A percentile compares a stretch with the other conserved stretches of the same genome.
Evolutionary conservation across 1,140 invertebrate species (phyloP).

Genomic region (Drosophila ambigua): DNA sequence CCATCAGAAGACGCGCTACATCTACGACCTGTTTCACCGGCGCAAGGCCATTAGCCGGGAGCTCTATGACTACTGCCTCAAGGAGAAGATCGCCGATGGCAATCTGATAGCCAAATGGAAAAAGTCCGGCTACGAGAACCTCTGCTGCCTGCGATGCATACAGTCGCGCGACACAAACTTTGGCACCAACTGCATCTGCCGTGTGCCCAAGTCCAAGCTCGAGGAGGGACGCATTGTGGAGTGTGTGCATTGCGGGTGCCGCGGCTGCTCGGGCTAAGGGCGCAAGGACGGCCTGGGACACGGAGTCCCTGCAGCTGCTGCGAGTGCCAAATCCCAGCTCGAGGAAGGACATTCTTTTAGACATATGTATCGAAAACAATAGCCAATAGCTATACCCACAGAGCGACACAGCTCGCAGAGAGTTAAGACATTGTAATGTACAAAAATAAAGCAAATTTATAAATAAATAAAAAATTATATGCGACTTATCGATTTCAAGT

Average conservation of each 20-base stretch:
- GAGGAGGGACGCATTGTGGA: slow-evolving; percentile 97
- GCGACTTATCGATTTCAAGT: no score
- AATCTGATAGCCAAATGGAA: slow-evolving; percentile 91
- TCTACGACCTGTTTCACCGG: slow-evolving; percentile 98
- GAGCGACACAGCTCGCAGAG: no score
- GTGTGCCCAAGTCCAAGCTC: slow-evolving; percentile 98
- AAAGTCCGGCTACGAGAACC: slow-evolving; percentile 99
- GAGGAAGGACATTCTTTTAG: no score
- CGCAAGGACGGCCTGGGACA: no score
- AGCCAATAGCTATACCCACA: no score
- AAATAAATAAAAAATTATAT: no score
- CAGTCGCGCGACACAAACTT: slow-evolving; percentile 90
- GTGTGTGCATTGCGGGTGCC: no score
- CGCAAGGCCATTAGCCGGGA: slow-evolving; percentile 98
- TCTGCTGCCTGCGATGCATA: slow-evolving; percentile 99
- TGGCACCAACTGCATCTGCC: slow-evolving; percentile 98
- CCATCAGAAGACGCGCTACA: slow-evolving; percentile 98
- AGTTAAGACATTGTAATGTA: no score
- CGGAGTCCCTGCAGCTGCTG: no score
- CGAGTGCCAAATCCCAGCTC: no score
- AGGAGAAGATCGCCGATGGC: slow-evolving; percentile 98
- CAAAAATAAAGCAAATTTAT: no score
- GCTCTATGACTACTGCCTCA: slow-evolving; percentile 98
- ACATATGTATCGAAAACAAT: no score
- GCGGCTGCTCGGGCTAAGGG: slow-evolving; percentile 91